Conservation (phyloP, 2,797 vertebrate species). For the Parauchenoglanis punctatus region DNA sequence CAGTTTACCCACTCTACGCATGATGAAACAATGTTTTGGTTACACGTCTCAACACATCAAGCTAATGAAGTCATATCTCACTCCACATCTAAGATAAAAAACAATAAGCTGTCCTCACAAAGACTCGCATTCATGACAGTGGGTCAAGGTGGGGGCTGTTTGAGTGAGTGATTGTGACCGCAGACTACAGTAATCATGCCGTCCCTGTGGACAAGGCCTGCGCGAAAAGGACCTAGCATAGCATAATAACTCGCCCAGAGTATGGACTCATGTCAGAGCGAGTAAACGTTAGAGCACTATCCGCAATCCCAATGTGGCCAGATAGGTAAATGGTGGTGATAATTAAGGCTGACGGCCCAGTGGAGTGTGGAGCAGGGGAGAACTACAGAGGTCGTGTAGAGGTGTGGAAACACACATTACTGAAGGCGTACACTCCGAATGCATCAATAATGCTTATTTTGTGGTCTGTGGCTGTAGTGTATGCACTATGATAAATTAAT, state of each 20-base stretch:
- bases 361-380: slow-evolving; percentile 48
- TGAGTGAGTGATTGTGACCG: slow-evolving; percentile 47
- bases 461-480: slow-evolving; percentile 36
- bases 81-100: slow-evolving; percentile 17
- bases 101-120: slow-evolving; percentile 14
- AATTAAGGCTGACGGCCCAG: slow-evolving; percentile 69
- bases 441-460: slow-evolving; percentile 51
- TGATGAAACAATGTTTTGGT: slow-evolving; percentile 46
- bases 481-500: slow-evolving; percentile 41
- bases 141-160: slow-evolving; percentile 9
- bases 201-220: slow-evolving; percentile 24
- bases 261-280: slow-evolving; percentile 62
- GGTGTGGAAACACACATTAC: slow-evolving; percentile 51
- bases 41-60: slow-evolving; percentile 43
- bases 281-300: slow-evolving; percentile 63
- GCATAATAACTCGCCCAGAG: slow-evolving; percentile 37
- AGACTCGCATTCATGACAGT: slow-evolving; percentile 12
- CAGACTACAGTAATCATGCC: slow-evolving; percentile 56
- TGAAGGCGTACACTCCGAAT: slow-evolving; percentile 47
- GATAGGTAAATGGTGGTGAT: slow-evolving; percentile 61
- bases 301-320: slow-evolving; percentile 49
- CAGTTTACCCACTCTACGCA: slow-evolving; percentile 27
- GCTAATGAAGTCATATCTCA: slow-evolving; percentile 39
- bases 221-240: slow-evolving; percentile 55
- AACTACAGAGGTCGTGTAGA: slow-evolving; percentile 45